Evolutionary conservation across 2,888 invertebrate species (phyloP).

Genomic region (Lasioglossum morio): DNA sequence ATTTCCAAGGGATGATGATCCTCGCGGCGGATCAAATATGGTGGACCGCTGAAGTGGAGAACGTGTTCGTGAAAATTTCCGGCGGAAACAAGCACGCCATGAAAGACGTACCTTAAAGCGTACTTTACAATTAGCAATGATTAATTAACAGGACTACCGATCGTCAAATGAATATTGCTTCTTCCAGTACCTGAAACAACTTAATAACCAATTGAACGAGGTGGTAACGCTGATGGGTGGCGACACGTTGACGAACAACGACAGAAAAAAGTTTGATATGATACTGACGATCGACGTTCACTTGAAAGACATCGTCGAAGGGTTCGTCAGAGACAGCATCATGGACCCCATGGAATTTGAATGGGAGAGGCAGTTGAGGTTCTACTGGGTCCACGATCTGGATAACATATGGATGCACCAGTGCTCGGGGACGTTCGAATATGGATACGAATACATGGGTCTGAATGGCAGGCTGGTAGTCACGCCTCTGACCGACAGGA

Average conservation of each 20-base stretch:
- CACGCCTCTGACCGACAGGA: conserved; percentile 96
- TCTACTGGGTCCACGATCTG: conserved; percentile 94
- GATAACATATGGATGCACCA: conserved; percentile 94
- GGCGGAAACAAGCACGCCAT: conserved; percentile 94
- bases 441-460: conserved; percentile 98
- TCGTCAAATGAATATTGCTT: neutral
- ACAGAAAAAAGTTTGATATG: conserved; percentile 94
- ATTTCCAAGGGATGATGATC: conserved; percentile 95
- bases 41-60: conserved; percentile 98
- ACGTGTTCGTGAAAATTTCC: conserved; percentile 91
- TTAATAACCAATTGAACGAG: conserved; percentile 93
- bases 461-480: conserved; percentile 95
- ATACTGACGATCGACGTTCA: conserved; percentile 97
- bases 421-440: conserved; percentile 94
- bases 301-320: conserved; percentile 95
- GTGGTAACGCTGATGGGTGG: conserved; percentile 87
- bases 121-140: neutral
- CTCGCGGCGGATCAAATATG: conserved; percentile 95
- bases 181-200: conserved; percentile 88
- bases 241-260: conserved; percentile 88
- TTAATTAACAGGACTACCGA: neutral
- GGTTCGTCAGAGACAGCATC: conserved; percentile 92
- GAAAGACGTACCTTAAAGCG: conserved; percentile 87
- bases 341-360: conserved; percentile 94
- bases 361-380: conserved; percentile 96